Evolutionary conservation across 2,888 invertebrate genomes (phyloP).

Genomic region (Germaria angustata): DNA sequence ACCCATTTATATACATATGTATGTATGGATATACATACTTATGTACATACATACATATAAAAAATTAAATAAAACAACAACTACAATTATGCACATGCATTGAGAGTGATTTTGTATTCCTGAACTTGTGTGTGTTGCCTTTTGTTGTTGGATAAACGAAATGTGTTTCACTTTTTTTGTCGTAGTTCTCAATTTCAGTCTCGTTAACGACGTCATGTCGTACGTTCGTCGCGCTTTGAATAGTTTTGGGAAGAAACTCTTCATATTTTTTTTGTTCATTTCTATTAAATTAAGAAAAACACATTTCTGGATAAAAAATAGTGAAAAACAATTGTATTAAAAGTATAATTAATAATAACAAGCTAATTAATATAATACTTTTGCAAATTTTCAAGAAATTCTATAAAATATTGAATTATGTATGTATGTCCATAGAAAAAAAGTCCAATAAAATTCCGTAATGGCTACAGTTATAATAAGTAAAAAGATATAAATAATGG

Average conservation of each 20-base stretch:
- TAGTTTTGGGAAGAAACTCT: constrained; percentile 3
- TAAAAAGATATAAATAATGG: background rate
- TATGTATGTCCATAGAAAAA: no score
- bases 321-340: constrained; percentile 19
- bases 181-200: constrained; percentile 72
- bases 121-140: background rate
- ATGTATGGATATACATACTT: no score
- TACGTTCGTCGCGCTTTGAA: constrained; percentile 70
- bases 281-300: constrained; percentile 12
- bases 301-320: constrained; percentile 14
- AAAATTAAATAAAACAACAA: background rate
- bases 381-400: background rate
- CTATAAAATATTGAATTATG: background rate
- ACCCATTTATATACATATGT: constrained; percentile 4
- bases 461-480: background rate
- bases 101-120: constrained; percentile 16
- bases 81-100: constrained; percentile 43
- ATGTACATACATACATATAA: no score
- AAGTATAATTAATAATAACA: constrained; percentile 35
- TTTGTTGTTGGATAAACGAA: constrained; percentile 69
- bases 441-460: background rate
- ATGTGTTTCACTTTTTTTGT: constrained; percentile 76
- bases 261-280: constrained; percentile 6
- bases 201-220: constrained; percentile 78
- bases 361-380: background rate